Conservation (phyloP, 2,113 vertebrate species). For the Bubo blakistoni region DNA sequence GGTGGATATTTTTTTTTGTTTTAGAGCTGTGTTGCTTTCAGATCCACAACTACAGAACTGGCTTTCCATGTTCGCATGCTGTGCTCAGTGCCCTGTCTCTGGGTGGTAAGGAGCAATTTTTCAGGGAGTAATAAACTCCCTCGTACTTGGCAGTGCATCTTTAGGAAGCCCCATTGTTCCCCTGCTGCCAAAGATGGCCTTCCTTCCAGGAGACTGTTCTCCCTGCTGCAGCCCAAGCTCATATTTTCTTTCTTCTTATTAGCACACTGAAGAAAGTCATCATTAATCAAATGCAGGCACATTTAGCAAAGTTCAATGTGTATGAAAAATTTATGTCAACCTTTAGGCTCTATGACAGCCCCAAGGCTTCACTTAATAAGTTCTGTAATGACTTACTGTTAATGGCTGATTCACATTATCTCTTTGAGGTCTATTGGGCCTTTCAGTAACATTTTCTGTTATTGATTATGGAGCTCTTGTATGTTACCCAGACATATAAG, state of each 20-base stretch:
- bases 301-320: constrained; percentile 60
- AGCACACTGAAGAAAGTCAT: not conserved
- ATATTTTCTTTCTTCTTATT: constrained; percentile 27
- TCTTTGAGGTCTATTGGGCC: constrained; percentile 17
- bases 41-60: not conserved
- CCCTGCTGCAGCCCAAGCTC: not conserved
- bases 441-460: constrained; percentile 40
- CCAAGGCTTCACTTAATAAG: constrained; percentile 61
- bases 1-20: not conserved
- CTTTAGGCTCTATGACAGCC: constrained; percentile 55
- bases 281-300: constrained; percentile 57
- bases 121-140: not conserved
- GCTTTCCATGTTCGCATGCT: not conserved
- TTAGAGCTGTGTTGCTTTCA: not conserved
- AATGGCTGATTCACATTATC: constrained; percentile 38
- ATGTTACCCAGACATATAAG: not conserved
- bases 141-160: not conserved
- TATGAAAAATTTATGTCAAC: constrained; percentile 68
- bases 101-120: not conserved
- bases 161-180: not conserved
- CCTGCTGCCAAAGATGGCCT: not conserved
- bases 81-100: not conserved
- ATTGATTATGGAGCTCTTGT: constrained; percentile 1
- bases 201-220: not conserved
- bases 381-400: constrained; percentile 50